These are phyloP conservation scores for Mercenaria mercenaria DNA, from an alignment of 1,140 invertebrate species.

Conservation along the genomic window DNA sequence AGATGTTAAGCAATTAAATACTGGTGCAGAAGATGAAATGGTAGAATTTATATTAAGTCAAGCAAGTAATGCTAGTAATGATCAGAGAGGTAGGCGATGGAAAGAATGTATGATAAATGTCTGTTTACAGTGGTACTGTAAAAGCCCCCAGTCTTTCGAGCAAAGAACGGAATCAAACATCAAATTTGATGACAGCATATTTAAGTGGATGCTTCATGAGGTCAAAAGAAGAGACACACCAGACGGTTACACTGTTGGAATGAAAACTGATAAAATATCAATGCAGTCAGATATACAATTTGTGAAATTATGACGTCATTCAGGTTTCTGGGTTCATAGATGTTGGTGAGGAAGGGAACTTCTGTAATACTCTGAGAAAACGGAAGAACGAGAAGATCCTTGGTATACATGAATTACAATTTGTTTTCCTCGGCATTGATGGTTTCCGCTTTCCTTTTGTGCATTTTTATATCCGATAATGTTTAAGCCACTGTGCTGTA, in stretches of 20 bases:
- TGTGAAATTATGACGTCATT: not conserved
- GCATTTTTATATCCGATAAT: conserved; percentile 4
- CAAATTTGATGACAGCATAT: not conserved
- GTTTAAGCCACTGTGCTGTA: conserved; percentile 1
- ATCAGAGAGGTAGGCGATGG: conserved; percentile 51
- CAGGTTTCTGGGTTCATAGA: conserved; percentile 30
- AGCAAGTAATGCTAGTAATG: not conserved
- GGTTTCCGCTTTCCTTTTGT: conserved; percentile 34
- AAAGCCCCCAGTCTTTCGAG: not conserved
- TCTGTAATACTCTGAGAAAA: not conserved
- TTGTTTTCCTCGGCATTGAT: conserved; percentile 1
- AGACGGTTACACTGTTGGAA: not conserved
- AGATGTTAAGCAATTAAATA: not conserved
- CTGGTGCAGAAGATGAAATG: conserved; percentile 2
- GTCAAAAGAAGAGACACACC: not conserved
- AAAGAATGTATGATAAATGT: not conserved
- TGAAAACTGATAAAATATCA: conserved; percentile 35
- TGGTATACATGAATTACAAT: conserved; percentile 1
- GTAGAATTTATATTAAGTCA: not conserved
- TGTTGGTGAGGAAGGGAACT: not conserved
- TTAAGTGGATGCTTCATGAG: conserved; percentile 14
- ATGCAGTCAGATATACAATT: conserved; percentile 26
- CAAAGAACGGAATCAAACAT: conserved; percentile 14
- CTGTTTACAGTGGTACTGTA: conserved; percentile 1
- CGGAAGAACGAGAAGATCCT: not conserved